Evolutionary conservation across 2,888 invertebrate species (phyloP).

Genomic region (Polyploca ridens): DNA sequence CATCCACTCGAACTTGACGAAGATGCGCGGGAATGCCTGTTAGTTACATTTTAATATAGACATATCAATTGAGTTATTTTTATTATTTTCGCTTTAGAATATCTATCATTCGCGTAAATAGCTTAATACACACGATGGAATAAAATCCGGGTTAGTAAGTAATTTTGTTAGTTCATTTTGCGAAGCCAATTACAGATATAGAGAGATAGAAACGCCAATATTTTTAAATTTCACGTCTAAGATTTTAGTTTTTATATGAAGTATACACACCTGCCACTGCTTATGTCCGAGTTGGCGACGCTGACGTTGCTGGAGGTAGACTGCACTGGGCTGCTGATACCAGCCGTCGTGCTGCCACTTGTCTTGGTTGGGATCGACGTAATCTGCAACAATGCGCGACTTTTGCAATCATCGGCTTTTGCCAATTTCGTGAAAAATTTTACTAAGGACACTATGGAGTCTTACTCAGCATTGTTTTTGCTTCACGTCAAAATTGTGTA

Average conservation of each 20-base stretch:
- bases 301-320: conserved; percentile 66
- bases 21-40: conserved; percentile 90
- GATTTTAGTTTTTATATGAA: neutral
- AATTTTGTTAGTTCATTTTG: neutral
- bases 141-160: neutral
- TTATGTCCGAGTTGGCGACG: conserved; percentile 75
- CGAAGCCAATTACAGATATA: neutral
- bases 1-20: conserved; percentile 95
- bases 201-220: neutral
- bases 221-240: neutral
- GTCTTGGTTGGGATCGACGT: conserved; percentile 76
- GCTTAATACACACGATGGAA: neutral
- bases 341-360: conserved; percentile 48
- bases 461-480: no score
- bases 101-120: neutral
- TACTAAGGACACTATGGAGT: no score
- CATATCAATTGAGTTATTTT: neutral
- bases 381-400: conserved; percentile 55
- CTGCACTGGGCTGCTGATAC: conserved; percentile 60
- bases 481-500: no score
- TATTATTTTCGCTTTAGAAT: neutral
- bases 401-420: no score
- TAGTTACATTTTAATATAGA: conserved; percentile 1
- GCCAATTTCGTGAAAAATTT: no score
- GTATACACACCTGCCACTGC: conserved; percentile 72